Conservation (phyloP, 2,888 invertebrate genomes). For the Theodoxus fluviatilis region DNA sequence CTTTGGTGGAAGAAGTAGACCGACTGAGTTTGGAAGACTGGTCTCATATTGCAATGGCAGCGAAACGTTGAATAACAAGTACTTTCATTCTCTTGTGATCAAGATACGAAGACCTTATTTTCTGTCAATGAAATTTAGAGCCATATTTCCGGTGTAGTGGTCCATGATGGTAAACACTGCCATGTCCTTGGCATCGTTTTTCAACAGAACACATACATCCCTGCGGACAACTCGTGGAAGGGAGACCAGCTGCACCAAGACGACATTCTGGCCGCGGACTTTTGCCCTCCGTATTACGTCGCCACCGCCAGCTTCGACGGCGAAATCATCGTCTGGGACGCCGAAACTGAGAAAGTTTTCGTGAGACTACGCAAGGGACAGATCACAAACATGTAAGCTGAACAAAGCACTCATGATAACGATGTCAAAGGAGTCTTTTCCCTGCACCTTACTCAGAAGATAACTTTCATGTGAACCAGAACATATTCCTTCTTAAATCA, state of each 20-base stretch:
- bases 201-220: constrained; percentile 56
- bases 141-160: too few relatives aligned
- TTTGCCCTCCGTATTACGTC: constrained; percentile 72
- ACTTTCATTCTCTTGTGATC: not conserved
- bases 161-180: too few relatives aligned
- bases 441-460: too few relatives aligned
- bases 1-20: too few relatives aligned
- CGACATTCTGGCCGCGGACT: constrained; percentile 60
- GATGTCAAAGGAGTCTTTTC: too few relatives aligned
- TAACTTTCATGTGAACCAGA: too few relatives aligned
- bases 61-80: not conserved
- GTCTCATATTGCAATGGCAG: too few relatives aligned
- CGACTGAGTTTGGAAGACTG: too few relatives aligned
- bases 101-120: too few relatives aligned
- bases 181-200: not conserved
- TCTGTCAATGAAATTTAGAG: too few relatives aligned
- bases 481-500: not conserved
- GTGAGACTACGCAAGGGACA: constrained; percentile 53
- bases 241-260: constrained; percentile 63
- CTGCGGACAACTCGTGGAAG: constrained; percentile 57
- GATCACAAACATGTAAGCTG: constrained; percentile 51
- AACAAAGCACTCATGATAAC: too few relatives aligned
- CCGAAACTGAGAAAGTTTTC: constrained; percentile 61
- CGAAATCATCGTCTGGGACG: constrained; percentile 62
- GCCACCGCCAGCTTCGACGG: constrained; percentile 70